Percentiles rank a stretch among this genome's conserved stretches.
These are phyloP conservation scores for Steatocranus sp. DNA, from an alignment of 2,797 vertebrate genomes.

Conservation along the genomic window DNA sequence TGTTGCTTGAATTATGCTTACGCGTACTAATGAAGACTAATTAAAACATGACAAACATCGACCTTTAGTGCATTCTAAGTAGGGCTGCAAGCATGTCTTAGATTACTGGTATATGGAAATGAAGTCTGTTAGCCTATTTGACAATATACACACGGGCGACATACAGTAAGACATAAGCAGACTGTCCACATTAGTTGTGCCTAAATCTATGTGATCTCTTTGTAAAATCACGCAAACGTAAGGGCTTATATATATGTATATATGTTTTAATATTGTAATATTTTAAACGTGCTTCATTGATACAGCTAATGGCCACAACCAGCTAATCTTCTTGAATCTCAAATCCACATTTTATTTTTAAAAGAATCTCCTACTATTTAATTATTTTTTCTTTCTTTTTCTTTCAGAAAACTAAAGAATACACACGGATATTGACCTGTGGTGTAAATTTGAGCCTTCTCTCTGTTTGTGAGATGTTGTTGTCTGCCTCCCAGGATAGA, in stretches of 20 bases:
- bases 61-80: conserved; percentile 39
- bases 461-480: conserved; percentile 7
- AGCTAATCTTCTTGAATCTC: neutral
- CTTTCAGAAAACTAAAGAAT: neutral
- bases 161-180: neutral
- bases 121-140: neutral
- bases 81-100: conserved; percentile 6
- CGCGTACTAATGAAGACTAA: conserved; percentile 50
- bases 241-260: neutral
- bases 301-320: neutral
- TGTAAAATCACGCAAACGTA: neutral
- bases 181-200: neutral
- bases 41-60: conserved; percentile 54
- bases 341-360: neutral
- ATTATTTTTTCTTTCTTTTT: neutral
- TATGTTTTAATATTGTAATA: neutral
- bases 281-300: neutral
- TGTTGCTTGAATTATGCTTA: conserved; percentile 32
- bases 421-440: neutral
- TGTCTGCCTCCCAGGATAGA: conserved; percentile 17
- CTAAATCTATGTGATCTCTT: neutral
- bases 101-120: conserved; percentile 10
- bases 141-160: neutral
- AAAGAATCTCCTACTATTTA: neutral
- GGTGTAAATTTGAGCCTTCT: neutral